phyloP scores from a whole-genome alignment of 2,113 vertebrate species.

The Muntiacus muntjak region DNA sequence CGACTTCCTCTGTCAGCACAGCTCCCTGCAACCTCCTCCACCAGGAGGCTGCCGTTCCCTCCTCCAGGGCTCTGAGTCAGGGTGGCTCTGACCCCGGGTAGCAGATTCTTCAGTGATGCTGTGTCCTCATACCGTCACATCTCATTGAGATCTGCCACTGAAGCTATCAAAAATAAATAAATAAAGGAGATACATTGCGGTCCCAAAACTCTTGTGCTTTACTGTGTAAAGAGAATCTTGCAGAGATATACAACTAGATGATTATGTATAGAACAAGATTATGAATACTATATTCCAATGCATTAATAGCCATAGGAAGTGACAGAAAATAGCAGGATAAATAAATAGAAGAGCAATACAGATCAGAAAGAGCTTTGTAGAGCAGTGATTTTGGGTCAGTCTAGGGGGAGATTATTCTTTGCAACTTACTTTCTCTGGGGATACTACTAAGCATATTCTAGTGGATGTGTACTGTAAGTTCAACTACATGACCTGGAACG shows the following conservation, averaged over 20 bases:
- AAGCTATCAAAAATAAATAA: background rate
- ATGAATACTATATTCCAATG: background rate
- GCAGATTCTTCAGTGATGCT: too few species aligned
- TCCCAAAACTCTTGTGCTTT: background rate
- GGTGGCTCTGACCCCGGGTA: too few species aligned
- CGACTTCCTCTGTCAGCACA: background rate
- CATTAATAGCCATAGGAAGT: background rate
- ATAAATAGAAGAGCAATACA: background rate
- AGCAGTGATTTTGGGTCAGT: too few species aligned
- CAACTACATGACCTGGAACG: background rate
- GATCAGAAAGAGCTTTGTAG: background rate
- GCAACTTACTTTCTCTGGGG: background rate
- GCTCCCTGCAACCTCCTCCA: background rate
- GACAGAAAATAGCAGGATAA: background rate
- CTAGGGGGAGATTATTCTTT: background rate
- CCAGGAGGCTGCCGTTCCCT: background rate
- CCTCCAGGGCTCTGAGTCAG: background rate
- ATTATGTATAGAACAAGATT: background rate
- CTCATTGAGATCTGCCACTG: background rate
- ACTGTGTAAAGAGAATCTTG: background rate
- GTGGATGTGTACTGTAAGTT: background rate
- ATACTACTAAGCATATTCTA: accelerated
- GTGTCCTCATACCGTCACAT: too few species aligned
- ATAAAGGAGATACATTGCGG: background rate
- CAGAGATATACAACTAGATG: background rate